A percentile compares a stretch with the other conserved stretches of the same genome.
phyloP scores from a whole-genome alignment of 2,113 vertebrate genomes.

The Motacilla alba region DNA sequence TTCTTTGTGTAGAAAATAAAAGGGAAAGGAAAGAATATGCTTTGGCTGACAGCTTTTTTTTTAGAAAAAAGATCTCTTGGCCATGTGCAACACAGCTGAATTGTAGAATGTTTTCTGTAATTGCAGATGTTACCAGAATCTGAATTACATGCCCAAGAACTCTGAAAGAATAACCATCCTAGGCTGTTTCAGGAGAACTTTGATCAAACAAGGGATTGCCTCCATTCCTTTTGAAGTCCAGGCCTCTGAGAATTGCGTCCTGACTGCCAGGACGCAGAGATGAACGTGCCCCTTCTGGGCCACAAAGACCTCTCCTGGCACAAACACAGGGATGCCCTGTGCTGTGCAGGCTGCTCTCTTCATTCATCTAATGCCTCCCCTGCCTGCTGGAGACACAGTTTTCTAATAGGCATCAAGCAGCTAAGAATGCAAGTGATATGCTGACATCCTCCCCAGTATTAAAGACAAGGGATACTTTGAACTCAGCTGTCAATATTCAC shows the following conservation, averaged over 20 bases:
- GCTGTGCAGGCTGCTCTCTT: not conserved
- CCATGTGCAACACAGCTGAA: not conserved
- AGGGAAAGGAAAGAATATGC: not conserved
- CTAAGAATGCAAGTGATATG: not conserved
- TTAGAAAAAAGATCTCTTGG: not conserved
- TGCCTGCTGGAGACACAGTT: not conserved
- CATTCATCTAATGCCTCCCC: not conserved
- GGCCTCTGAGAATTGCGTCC: not conserved
- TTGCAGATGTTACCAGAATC: not conserved
- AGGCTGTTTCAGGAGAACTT: not conserved
- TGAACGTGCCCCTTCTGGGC: fast-evolving
- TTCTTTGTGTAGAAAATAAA: not conserved
- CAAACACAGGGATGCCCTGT: fast-evolving
- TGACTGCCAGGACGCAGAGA: fast-evolving
- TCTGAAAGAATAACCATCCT: not conserved
- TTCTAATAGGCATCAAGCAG: not conserved
- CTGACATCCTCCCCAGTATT: not conserved
- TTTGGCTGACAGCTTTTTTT: not conserved
- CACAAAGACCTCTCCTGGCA: not conserved
- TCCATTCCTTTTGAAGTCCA: not conserved
- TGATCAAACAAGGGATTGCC: not conserved
- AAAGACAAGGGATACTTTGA: not conserved
- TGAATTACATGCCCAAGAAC: not conserved
- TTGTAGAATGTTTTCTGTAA: not conserved
- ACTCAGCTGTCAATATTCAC: not conserved